phyloP scores from a whole-genome alignment of 2,113 vertebrate species.

The Ceuthmochares aereus region DNA sequence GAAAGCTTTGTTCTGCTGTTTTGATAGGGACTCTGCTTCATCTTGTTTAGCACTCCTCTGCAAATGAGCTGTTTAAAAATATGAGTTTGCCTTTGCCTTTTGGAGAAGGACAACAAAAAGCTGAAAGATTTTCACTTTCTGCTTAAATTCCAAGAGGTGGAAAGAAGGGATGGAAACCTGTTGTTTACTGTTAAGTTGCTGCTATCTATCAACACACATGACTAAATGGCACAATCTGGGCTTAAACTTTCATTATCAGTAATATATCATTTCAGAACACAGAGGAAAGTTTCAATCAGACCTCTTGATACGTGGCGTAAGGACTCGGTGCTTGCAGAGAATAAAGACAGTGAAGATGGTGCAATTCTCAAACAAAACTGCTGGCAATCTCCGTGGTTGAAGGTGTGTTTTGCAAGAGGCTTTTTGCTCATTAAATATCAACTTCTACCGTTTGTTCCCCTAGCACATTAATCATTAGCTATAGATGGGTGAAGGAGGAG shows the following conservation, averaged over 20 bases:
- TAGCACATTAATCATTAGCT: neutral
- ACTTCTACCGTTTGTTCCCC: neutral
- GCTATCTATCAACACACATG: neutral
- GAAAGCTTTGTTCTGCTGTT: neutral
- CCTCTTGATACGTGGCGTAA: neutral
- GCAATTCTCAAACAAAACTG: neutral
- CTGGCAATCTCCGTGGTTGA: neutral
- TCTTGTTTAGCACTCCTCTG: neutral
- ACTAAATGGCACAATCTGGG: neutral
- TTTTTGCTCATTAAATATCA: neutral
- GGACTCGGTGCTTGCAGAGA: neutral
- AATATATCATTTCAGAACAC: neutral
- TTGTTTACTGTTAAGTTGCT: neutral
- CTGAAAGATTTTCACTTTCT: neutral
- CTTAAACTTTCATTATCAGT: neutral
- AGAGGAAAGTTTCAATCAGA: neutral
- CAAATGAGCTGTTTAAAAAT: constrained; percentile 7
- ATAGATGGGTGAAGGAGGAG: neutral
- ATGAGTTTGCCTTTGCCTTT: neutral
- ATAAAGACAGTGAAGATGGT: neutral
- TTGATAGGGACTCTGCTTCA: neutral
- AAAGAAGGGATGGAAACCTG: constrained; percentile 5
- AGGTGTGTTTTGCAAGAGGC: neutral
- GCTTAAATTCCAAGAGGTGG: neutral
- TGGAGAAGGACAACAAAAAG: neutral